Percentiles rank a stretch among this genome's conserved stretches.
phyloP scores from a whole-genome alignment of 2,888 invertebrate genomes.

The Cephus runcator region DNA sequence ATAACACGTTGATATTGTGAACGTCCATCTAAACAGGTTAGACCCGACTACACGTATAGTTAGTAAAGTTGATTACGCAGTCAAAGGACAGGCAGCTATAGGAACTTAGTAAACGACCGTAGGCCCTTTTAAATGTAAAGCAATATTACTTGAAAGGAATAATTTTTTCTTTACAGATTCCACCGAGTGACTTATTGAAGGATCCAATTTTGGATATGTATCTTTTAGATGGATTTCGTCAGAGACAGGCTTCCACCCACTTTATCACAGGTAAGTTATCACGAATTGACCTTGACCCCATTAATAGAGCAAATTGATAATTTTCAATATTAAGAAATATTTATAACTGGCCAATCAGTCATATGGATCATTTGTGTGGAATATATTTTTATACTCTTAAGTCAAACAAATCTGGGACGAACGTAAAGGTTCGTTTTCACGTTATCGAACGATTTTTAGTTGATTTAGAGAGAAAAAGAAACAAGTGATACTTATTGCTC shows the following conservation, averaged over 20 bases:
- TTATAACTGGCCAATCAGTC: not conserved
- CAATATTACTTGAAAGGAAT: not conserved
- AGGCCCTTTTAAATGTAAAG: not conserved
- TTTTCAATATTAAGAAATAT: not conserved
- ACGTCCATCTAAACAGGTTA: not conserved
- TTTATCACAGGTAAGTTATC: conserved; percentile 13
- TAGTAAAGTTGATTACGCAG: not conserved
- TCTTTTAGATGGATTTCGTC: not conserved
- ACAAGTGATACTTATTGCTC: no score
- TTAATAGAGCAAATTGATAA: not conserved
- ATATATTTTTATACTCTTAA: no score
- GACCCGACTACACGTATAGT: not conserved
- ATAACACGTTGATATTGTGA: not conserved
- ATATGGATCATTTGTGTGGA: no score
- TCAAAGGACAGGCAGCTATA: not conserved
- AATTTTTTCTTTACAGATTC: not conserved
- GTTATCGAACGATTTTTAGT: no score
- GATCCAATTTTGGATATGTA: not conserved
- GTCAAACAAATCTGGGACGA: no score
- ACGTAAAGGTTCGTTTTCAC: no score
- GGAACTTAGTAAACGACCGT: not conserved
- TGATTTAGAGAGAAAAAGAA: no score
- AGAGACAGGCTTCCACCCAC: conserved; percentile 7
- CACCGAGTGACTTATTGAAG: not conserved
- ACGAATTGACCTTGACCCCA: conserved; percentile 7